These are phyloP conservation scores for Geodia barretti DNA, from an alignment of 37 sponge, comb jelly and placozoan species.

Conservation along the genomic window DNA sequence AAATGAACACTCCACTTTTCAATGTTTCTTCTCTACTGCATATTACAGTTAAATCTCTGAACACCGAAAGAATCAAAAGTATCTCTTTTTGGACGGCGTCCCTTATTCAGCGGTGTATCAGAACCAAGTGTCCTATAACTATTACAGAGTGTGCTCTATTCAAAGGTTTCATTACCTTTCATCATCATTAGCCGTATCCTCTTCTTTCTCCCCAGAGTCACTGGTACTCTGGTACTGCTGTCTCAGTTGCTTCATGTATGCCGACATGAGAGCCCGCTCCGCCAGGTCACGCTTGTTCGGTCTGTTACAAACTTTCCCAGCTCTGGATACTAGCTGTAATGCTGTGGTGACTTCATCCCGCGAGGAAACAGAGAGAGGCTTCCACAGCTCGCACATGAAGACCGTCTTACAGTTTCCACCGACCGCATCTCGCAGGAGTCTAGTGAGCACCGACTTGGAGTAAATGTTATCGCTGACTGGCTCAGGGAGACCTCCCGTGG, in stretches of 20 bases:
- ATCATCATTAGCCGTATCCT: not conserved
- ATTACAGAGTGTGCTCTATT: not conserved
- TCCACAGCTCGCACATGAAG: slow-evolving; percentile 30
- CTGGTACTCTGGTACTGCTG: slow-evolving; percentile 25
- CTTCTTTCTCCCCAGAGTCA: not conserved
- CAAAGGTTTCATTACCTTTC: too few species aligned
- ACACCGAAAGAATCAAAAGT: too few species aligned
- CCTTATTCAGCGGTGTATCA: too few species aligned
- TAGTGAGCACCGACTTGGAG: slow-evolving; percentile 32
- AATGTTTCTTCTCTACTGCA: too few species aligned
- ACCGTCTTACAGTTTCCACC: slow-evolving; percentile 84
- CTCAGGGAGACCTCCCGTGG: not conserved
- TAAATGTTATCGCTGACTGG: not conserved
- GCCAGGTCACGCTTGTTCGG: slow-evolving; percentile 80
- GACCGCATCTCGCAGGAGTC: slow-evolving; percentile 49
- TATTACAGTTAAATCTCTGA: not conserved
- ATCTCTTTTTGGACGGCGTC: too few species aligned
- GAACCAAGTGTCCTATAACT: not conserved
- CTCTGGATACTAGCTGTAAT: slow-evolving; percentile 37
- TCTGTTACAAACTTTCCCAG: slow-evolving; percentile 40
- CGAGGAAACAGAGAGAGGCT: not conserved
- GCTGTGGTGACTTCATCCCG: not conserved
- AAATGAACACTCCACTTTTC: too few species aligned
- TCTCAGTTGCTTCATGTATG: slow-evolving; percentile 72
- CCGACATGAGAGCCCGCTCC: slow-evolving; percentile 72